A percentile compares a stretch with the other conserved stretches of the same genome.
Conservation (phyloP, 2,888 invertebrate genomes). For the Chaitophorus viminalis region DNA sequence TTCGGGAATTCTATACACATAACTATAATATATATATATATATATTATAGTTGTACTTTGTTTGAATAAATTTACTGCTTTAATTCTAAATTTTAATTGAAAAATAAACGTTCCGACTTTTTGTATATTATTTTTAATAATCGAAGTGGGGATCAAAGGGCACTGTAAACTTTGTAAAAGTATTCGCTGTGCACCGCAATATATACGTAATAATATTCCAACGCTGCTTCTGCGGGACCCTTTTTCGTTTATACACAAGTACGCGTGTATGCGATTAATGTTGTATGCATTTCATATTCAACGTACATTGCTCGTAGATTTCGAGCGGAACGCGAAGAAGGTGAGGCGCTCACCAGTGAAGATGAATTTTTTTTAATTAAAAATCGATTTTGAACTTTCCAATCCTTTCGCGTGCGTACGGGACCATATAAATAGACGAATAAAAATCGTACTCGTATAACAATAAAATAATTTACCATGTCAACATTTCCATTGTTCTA, state of each 20-base stretch:
- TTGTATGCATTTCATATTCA: background rate
- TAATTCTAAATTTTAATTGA: slow-evolving; percentile 23
- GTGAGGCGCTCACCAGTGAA: background rate
- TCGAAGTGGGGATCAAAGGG: slow-evolving; percentile 10
- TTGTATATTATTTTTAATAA: slow-evolving; percentile 35
- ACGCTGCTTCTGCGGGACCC: background rate
- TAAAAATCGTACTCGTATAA: background rate
- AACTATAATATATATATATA: background rate
- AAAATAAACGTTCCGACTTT: slow-evolving; percentile 16
- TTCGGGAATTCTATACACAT: background rate
- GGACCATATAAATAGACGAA: background rate
- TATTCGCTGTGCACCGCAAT: background rate
- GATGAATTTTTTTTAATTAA: background rate
- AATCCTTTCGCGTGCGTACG: background rate
- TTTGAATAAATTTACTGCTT: slow-evolving; percentile 30
- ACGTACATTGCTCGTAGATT: no score
- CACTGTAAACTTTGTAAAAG: background rate
- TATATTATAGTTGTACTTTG: background rate
- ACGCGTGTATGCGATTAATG: background rate
- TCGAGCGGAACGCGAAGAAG: background rate
- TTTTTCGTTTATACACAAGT: background rate
- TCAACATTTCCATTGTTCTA: background rate
- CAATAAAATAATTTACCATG: background rate
- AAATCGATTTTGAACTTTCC: background rate
- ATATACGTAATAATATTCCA: background rate